Evolutionary conservation across 2,888 invertebrate genomes (phyloP), one percentile per base, ranked within the genome.

Genomic region (Amiota minor): DNA sequence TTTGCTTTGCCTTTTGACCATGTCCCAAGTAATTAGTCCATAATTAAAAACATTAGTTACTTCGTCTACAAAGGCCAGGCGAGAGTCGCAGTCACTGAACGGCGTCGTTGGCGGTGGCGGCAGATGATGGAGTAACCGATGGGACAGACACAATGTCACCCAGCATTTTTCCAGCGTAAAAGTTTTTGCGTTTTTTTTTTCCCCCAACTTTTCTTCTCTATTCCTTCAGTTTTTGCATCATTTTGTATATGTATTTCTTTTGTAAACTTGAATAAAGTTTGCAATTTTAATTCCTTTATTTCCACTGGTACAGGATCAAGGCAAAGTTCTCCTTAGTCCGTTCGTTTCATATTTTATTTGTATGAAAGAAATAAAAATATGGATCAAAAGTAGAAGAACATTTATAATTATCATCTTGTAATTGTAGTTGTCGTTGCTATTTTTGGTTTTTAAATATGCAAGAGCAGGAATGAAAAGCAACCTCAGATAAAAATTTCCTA

Each of bases 11-110:
- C 67, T 67, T 67, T 67, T 67, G 67, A 67, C 67, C 50, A 49
- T 67, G 67, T 67, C 67, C 50, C 67, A 67, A 67, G 67, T 67
- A 67, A 67, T 67, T 67, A 67, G 67, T 67, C 67, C 67, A 67
- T 67, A 67, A 67, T 67, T 67, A 67, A 67, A 67, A 67, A 67
- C 67, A 67, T 67, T 67, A 67, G 67, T 67, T 67, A 67, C 67
- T 49, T 49, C 67, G 67, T 67, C 20, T 20, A 67, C 50, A 67
- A 67, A 35, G 50, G 46, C 14, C 20, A 49, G 12, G 23, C 20
- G 23, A 14, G 23, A 18, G 20, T 18, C 10, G 8, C n/a, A 16
- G 45, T 10, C 18, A 16, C 10, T 23, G 18, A 20, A 61, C 6
- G 12, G 61, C 61, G 61, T 3, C 20, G 61, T 3, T 35, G 35